These are phyloP conservation scores for Drosophila orosa DNA, from an alignment of 1,140 invertebrate species.

Conservation along the genomic window DNA sequence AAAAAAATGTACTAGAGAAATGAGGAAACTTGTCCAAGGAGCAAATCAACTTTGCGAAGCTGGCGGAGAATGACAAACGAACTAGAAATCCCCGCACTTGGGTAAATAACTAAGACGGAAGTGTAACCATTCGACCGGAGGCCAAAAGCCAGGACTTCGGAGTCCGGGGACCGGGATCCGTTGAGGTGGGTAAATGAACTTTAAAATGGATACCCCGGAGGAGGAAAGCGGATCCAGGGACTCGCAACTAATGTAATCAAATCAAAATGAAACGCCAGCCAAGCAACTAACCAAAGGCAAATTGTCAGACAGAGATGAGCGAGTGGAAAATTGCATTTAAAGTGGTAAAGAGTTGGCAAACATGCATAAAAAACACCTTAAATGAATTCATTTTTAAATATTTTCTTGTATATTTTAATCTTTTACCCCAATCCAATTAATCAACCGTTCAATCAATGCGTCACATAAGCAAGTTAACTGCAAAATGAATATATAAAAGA, in stretches of 20 bases:
- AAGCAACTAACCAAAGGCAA: constrained; percentile 69
- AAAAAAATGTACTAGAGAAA: constrained; percentile 26
- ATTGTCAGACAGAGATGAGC: constrained; percentile 35
- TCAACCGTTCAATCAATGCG: not conserved
- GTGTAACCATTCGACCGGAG: constrained; percentile 63
- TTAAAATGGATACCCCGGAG: constrained; percentile 63
- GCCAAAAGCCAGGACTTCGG: constrained; percentile 6
- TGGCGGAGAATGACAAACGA: constrained; percentile 63
- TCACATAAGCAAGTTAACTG: not conserved
- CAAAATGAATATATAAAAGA: not conserved
- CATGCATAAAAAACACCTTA: not conserved
- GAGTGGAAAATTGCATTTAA: constrained; percentile 5
- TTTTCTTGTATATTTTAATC: not conserved
- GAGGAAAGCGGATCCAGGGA: constrained; percentile 21
- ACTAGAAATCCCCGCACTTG: constrained; percentile 79
- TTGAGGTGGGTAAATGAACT: constrained; percentile 74
- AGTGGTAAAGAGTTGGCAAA: not conserved
- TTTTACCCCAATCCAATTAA: not conserved
- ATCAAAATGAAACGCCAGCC: constrained; percentile 68
- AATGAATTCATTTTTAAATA: not conserved
- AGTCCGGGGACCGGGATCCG: constrained; percentile 1
- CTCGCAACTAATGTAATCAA: constrained; percentile 75
- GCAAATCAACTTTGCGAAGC: constrained; percentile 37
- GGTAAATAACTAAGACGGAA: constrained; percentile 76
- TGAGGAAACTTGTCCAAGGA: constrained; percentile 50